These are phyloP conservation scores for Rhabdornis inornatus DNA, from an alignment of 2,113 vertebrate genomes.

Conservation along the genomic window DNA sequence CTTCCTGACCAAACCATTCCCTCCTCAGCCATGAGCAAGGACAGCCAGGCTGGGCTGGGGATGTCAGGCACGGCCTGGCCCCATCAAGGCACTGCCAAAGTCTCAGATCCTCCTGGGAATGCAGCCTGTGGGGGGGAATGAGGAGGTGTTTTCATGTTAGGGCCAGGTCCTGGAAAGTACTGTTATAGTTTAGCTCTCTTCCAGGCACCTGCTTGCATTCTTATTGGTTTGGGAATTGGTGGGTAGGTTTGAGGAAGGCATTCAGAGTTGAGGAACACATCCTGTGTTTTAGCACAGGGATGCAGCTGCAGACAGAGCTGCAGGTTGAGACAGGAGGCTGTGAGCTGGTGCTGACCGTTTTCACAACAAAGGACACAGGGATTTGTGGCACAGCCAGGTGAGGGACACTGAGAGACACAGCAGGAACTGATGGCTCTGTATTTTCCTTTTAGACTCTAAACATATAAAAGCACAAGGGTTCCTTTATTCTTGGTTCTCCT, in stretches of 20 bases:
- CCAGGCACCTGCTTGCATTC: neutral
- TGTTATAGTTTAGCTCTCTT: neutral
- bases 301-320: neutral
- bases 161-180: fast-evolving
- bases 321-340: neutral
- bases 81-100: fast-evolving
- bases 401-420: neutral
- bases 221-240: neutral
- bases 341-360: neutral
- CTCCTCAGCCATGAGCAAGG: fast-evolving
- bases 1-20: neutral
- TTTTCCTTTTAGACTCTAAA: neutral
- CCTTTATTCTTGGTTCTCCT: neutral
- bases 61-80: neutral
- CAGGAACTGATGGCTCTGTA: neutral
- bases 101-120: neutral
- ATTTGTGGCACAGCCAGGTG: neutral
- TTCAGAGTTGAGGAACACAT: neutral
- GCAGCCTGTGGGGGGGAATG: fast-evolving
- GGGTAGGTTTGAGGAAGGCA: neutral
- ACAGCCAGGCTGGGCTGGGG: neutral
- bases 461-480: neutral
- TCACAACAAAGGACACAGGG: neutral
- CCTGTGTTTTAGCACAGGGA: fast-evolving
- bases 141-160: neutral